These are phyloP conservation scores for Turnix velox DNA, from an alignment of 2,113 vertebrate genomes.

Conservation along the genomic window DNA sequence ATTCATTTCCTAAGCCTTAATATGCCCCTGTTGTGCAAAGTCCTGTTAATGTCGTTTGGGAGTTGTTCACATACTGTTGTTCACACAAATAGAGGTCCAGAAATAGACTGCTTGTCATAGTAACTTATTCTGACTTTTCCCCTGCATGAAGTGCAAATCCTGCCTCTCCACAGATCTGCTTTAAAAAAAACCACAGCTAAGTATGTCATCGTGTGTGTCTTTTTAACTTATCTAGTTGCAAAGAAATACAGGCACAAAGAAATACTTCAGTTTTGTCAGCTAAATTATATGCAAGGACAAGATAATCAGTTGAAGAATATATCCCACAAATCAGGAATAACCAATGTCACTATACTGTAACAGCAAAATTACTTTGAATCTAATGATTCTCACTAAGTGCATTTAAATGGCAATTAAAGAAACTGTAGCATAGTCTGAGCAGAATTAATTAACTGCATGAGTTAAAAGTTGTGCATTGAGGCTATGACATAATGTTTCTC, in stretches of 20 bases:
- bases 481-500: neutral
- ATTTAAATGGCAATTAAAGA: neutral
- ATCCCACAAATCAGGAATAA: neutral
- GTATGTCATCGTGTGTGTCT: neutral
- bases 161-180: neutral
- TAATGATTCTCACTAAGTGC: neutral
- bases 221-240: neutral
- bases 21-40: neutral
- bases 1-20: neutral
- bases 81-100: neutral
- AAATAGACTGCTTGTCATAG: neutral
- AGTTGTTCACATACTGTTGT: neutral
- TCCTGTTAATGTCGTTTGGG: neutral
- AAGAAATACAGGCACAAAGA: neutral
- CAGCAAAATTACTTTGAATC: neutral
- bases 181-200: neutral
- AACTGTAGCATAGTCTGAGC: neutral
- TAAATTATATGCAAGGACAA: slow-evolving; percentile 7
- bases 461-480: neutral
- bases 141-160: neutral
- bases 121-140: neutral
- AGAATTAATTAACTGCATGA: neutral
- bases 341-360: neutral
- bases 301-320: slow-evolving; percentile 6
- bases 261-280: neutral